Evolutionary conservation across 2,888 invertebrate species (phyloP).

Genomic region (Masnerella sp.): DNA sequence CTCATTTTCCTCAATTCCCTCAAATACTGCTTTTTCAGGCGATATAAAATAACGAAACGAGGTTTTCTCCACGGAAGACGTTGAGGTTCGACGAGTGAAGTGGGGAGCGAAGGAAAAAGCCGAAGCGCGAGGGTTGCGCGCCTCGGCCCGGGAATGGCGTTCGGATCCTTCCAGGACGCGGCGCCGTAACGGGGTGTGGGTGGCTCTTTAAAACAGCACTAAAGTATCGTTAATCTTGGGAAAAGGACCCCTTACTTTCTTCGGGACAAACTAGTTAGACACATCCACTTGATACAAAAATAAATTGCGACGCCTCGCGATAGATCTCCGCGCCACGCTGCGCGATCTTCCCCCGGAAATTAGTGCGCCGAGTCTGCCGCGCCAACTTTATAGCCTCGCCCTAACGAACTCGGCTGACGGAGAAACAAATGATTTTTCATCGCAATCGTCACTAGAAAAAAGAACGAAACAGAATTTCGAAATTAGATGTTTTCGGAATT

Average conservation of each 20-base stretch:
- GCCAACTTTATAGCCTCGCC: conserved; percentile 56
- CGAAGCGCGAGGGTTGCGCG: conserved; percentile 42
- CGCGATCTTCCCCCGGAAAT: conserved; percentile 65
- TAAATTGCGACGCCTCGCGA: conserved; percentile 72
- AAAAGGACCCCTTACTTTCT: conserved; percentile 72
- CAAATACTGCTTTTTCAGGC: conserved; percentile 65
- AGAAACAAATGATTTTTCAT: conserved; percentile 55
- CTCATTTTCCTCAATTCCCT: conserved; percentile 63
- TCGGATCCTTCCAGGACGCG: conserved; percentile 42
- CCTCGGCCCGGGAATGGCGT: conserved; percentile 51
- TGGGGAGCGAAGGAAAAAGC: conserved; percentile 41
- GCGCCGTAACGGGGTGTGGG: conserved; percentile 54
- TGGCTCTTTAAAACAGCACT: conserved; percentile 75
- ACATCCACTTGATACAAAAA: conserved; percentile 76
- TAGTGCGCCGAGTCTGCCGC: conserved; percentile 63
- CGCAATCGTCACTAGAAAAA: too few species aligned
- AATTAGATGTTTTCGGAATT: too few species aligned
- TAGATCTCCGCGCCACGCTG: conserved; percentile 67
- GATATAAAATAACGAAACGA: conserved; percentile 67
- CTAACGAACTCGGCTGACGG: conserved; percentile 51
- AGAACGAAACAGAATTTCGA: too few species aligned
- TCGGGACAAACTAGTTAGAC: conserved; percentile 76
- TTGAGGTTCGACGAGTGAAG: conserved; percentile 48
- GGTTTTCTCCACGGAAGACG: conserved; percentile 58
- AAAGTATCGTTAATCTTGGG: conserved; percentile 77